Evolutionary conservation across 30 jellyfish, hydroid and myxozoan species (phyloP).

Genomic region (Morbakka virulenta): DNA sequence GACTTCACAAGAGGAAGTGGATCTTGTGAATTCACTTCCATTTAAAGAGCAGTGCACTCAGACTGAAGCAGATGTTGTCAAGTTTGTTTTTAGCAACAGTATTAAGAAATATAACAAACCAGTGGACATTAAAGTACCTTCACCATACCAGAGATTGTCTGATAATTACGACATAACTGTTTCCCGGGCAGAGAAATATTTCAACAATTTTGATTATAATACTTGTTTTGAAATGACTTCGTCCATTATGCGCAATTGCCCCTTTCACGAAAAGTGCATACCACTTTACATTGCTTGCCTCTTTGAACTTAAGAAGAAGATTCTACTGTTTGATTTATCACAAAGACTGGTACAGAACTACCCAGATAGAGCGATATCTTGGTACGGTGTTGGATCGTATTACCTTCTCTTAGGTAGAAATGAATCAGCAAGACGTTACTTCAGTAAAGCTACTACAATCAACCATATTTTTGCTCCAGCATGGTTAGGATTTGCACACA

Average conservation of each 20-base stretch:
- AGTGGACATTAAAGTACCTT: slow-evolving; percentile 53
- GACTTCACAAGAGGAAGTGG: slow-evolving; percentile 75
- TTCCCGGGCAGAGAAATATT: slow-evolving; percentile 70
- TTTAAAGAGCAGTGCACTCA: slow-evolving; percentile 53
- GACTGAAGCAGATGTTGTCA: slow-evolving; percentile 64
- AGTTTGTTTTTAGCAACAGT: slow-evolving; percentile 45
- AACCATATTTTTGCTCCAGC: slow-evolving; percentile 86
- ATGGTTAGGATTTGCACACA: slow-evolving; percentile 97
- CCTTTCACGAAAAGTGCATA: slow-evolving; percentile 77
- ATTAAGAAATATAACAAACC: slow-evolving; percentile 65
- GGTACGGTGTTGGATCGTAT: slow-evolving; percentile 94
- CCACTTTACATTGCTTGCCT: slow-evolving; percentile 83
- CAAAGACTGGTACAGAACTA: slow-evolving; percentile 60
- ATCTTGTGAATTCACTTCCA: slow-evolving; percentile 71
- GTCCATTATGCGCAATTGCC: slow-evolving; percentile 50
- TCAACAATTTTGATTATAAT: slow-evolving; percentile 65
- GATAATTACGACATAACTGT: slow-evolving; percentile 66
- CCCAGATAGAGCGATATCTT: slow-evolving; percentile 79
- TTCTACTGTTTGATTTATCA: slow-evolving; percentile 76
- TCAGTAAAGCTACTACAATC: slow-evolving; percentile 84
- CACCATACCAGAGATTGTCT: slow-evolving; percentile 22
- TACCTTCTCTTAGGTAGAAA: slow-evolving; percentile 67
- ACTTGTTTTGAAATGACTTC: slow-evolving; percentile 66
- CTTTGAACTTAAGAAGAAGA: slow-evolving; percentile 69
- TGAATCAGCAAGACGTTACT: slow-evolving; percentile 82